phyloP scores from a whole-genome alignment of 2,797 vertebrate genomes.

The Hybognathus amarus region DNA sequence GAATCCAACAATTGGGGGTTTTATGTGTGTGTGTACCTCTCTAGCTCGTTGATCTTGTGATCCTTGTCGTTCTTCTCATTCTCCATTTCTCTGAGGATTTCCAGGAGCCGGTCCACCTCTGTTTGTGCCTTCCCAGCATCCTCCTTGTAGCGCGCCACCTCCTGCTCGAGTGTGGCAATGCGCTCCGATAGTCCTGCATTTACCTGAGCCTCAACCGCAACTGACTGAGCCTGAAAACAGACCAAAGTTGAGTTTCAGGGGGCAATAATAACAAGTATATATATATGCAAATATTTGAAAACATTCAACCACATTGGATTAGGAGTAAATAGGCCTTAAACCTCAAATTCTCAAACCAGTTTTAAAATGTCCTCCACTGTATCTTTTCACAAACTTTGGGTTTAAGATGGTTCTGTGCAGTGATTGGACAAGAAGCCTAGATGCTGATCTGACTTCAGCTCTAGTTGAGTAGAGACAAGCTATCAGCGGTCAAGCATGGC shows the following conservation, averaged over 20 bases:
- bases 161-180: slow-evolving; percentile 86
- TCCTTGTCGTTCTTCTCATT: slow-evolving; percentile 96
- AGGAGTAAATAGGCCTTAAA: background rate
- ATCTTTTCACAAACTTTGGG: background rate
- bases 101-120: slow-evolving; percentile 93
- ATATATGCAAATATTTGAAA: background rate
- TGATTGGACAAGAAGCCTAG: background rate
- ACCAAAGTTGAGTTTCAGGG: slow-evolving; percentile 11
- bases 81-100: slow-evolving; percentile 96
- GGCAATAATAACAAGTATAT: background rate
- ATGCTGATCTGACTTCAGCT: background rate
- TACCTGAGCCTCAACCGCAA: slow-evolving; percentile 83
- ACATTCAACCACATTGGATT: background rate
- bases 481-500: slow-evolving; percentile 38
- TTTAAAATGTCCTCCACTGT: background rate
- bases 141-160: slow-evolving; percentile 84
- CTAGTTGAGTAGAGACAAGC: slow-evolving; percentile 5
- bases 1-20: slow-evolving; percentile 14
- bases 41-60: slow-evolving; percentile 93
- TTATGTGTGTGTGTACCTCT: slow-evolving; percentile 80
- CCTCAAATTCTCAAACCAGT: background rate
- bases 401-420: background rate
- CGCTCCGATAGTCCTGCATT: slow-evolving; percentile 84
- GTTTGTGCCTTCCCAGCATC: slow-evolving; percentile 89
- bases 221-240: slow-evolving; percentile 84